Percentiles rank a stretch among this genome's conserved stretches.
Evolutionary conservation across 1,140 invertebrate species (phyloP).

Genomic region (Contarinia nasturtii): DNA sequence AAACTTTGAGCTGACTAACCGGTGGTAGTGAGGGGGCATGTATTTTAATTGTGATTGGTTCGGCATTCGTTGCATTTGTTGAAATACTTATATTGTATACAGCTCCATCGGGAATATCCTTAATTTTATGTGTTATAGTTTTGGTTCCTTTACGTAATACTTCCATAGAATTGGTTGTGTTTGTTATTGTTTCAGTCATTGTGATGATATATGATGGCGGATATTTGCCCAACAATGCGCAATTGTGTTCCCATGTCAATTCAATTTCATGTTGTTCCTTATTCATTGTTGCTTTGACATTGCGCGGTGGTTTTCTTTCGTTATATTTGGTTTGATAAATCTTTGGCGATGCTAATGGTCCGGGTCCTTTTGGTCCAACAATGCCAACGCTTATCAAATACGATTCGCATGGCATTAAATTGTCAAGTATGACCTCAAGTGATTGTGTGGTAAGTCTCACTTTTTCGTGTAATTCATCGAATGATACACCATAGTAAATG

Average conservation of each 20-base stretch:
- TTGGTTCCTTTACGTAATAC: conserved; percentile 19
- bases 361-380: conserved; percentile 35
- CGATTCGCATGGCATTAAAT: conserved; percentile 47
- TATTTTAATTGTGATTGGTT: conserved; percentile 26
- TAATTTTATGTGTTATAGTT: conserved; percentile 29
- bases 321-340: conserved; percentile 42
- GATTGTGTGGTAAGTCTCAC: conserved; percentile 32
- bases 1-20: conserved; percentile 41
- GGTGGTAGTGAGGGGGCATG: conserved; percentile 34
- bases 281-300: conserved; percentile 19
- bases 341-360: conserved; percentile 34
- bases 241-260: conserved; percentile 27
- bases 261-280: conserved; percentile 27
- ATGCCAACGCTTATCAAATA: conserved; percentile 57
- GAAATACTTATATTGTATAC: conserved; percentile 38
- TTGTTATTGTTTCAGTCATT: conserved; percentile 28
- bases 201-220: conserved; percentile 10
- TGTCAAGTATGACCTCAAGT: conserved; percentile 32
- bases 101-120: conserved; percentile 36
- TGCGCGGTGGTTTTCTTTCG: conserved; percentile 26
- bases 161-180: conserved; percentile 26
- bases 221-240: neutral
- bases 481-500: conserved; percentile 36
- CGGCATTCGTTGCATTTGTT: conserved; percentile 27
- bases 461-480: conserved; percentile 30